Base-by-base conservation (phyloP, 2,888 invertebrate genomes). In the Cerastis leucographa region DNA sequence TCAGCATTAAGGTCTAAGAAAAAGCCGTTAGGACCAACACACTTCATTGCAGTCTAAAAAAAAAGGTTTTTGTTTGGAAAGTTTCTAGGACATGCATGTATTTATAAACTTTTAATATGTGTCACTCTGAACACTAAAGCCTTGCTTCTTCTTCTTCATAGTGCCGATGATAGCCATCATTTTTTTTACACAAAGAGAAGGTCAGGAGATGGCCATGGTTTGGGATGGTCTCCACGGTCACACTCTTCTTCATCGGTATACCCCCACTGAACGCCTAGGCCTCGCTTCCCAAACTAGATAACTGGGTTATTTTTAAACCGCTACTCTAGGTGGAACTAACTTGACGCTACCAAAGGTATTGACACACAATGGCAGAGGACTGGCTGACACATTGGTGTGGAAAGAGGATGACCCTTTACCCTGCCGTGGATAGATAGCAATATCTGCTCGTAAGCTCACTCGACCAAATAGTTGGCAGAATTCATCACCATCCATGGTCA, bases 41-140 rank as follows among this genome's bases (percentile, higher is more conserved):
- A 91, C 65, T 89, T 89, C 88, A 90, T 89, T 7, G 91, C 87
- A 61, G 83, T 79, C 93, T 93, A 90, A 59, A 71, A 70, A 51
- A 51, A 46, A 49, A 54, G 3, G 1, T 22, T 5, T 17, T 17
- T 8, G 14, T 3, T 56, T 8, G 3, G 3, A 3, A 59, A 59
- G 25, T 59, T n/a, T n/a, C 22, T 11, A 17, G 49, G 19, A 19
- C 49, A 8, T 49, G 19, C 19, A 7, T 5, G 7, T 49, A 8
- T 49, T 49, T 49, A 17, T 17, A 46, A 1, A 14, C 14, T 44
- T 17, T 14, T 19, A n/a, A n/a, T 9, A 22, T 22, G 22, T 51
- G 51, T 9, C 9, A 51, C 9, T 2, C 51, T 51, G 22, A 8
- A 51, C 49, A 49, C 49, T 49, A 3, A 49, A 49, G 19, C 49